These are phyloP conservation scores for Helicoverpa assulta DNA, from an alignment of 2,888 invertebrate genomes.

Conservation along the genomic window DNA sequence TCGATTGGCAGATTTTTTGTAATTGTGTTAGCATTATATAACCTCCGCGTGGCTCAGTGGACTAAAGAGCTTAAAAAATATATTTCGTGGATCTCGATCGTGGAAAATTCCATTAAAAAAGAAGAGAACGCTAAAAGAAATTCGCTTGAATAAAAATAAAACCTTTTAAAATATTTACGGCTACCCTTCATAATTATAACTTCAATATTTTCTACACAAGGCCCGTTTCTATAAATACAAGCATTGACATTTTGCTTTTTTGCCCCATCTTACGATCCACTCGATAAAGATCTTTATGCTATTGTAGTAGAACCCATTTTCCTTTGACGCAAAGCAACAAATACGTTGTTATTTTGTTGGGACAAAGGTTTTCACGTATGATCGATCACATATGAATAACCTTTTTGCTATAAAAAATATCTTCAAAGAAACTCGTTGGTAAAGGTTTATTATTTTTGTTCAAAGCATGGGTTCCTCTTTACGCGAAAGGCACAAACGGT, in stretches of 20 bases:
- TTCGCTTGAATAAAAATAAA: no score
- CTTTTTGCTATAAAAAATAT: slow-evolving; percentile 64
- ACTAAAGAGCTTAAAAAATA: no score
- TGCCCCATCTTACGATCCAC: not conserved
- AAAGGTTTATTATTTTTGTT: slow-evolving; percentile 44
- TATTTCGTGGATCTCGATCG: no score
- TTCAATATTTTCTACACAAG: slow-evolving; percentile 20
- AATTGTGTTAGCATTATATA: no score
- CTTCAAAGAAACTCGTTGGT: slow-evolving; percentile 36
- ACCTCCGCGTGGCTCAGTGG: no score
- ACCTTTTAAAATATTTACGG: not conserved
- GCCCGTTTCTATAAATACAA: slow-evolving; percentile 43
- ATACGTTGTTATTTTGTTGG: slow-evolving; percentile 55
- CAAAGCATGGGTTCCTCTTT: slow-evolving; percentile 17
- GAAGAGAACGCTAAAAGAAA: no score
- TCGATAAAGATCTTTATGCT: slow-evolving; percentile 21
- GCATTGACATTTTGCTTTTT: slow-evolving; percentile 51
- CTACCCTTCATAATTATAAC: slow-evolving; percentile 37
- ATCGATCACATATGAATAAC: slow-evolving; percentile 77
- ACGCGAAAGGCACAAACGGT: not conserved
- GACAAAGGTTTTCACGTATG: slow-evolving; percentile 69
- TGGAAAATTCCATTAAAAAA: no score
- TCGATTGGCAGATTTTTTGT: no score
- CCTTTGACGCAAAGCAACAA: slow-evolving; percentile 42
- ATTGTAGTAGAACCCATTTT: slow-evolving; percentile 32